phyloP scores from a whole-genome alignment of 2,797 vertebrate species.

The Sphaeramia orbicularis region DNA sequence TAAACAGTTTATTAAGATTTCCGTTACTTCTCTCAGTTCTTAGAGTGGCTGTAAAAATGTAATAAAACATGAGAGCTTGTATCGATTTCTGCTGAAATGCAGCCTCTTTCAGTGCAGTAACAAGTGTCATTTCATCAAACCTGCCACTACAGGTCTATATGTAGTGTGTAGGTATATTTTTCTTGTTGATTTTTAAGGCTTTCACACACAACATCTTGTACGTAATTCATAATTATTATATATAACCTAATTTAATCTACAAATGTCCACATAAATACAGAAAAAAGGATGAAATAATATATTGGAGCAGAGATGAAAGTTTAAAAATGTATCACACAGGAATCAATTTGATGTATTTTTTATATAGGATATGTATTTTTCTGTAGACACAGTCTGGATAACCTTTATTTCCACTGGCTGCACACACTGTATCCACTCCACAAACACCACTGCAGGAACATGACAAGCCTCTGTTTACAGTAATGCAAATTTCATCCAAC shows the following conservation, averaged over 20 bases:
- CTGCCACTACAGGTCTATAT: neutral
- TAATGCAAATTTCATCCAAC: slow-evolving; percentile 1
- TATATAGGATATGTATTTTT: too few relatives aligned
- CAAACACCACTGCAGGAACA: neutral
- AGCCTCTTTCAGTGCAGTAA: neutral
- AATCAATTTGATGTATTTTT: too few relatives aligned
- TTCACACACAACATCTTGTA: neutral
- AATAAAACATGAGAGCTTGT: slow-evolving; percentile 21
- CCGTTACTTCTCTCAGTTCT: neutral
- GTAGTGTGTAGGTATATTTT: neutral
- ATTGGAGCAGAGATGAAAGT: too few relatives aligned
- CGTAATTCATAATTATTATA: neutral
- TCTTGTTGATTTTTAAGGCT: neutral
- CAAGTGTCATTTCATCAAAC: slow-evolving; percentile 1
- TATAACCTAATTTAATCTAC: too few relatives aligned
- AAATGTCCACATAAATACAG: too few relatives aligned
- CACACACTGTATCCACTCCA: neutral
- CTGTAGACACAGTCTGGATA: neutral
- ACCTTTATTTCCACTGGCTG: neutral
- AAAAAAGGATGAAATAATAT: too few relatives aligned
- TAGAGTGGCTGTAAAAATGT: neutral
- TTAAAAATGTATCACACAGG: too few relatives aligned
- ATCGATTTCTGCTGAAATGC: slow-evolving; percentile 35
- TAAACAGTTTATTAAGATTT: neutral
- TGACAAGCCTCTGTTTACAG: neutral